Evolutionary conservation across 2,113 vertebrate genomes (phyloP), one percentile per base, ranked within the genome.

Genomic region (Leptodactylus fuscus): DNA sequence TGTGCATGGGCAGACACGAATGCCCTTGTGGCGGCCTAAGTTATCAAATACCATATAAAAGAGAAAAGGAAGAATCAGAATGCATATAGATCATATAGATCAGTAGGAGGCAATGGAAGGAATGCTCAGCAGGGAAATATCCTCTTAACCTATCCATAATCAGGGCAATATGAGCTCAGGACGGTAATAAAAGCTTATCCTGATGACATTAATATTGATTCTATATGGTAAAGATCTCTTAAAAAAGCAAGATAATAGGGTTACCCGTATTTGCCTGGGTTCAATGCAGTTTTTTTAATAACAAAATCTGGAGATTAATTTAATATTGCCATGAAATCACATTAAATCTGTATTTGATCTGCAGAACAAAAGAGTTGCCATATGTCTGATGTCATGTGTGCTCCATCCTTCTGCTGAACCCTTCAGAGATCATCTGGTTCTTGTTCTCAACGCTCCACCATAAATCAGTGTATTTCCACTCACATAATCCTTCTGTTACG

Each of bases 371-470:
- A 69, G 65, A 69, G 65, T 29, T 69, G 65, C 65, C 65, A 69
- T 36, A 69, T 69, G 65, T 38, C 65, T 69, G 34, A 69, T 38
- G 62, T 34, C 62, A 67, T 34, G 62, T 67, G 62, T 18, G 62
- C 29, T 15, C 24, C 24, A 5, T 67, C 62, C 62, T 69, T 38
- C 65, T 36, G 65, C 65, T 9, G 32, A 69, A 69, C 8, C 65
- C 65, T 69, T 36, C 65, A 69, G 4, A 67, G 62, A 67, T 67
- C 62, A 34, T 67, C 62, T 67, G 62, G 27, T 67, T 69, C 65
- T 69, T 36, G 65, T 36, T 69, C 32, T 69, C 29, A 36, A 7
- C 6, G 62, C 32, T 34, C 5, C 62, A 20, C 16, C 0, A 67
- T 67, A 34, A 67, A 69, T 69, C 65, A 18, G 34, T 69, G 20